Percentiles rank a stretch among this genome's conserved stretches.
Evolutionary conservation across 2,888 invertebrate genomes (phyloP).

Genomic region (Clanis bilineata): DNA sequence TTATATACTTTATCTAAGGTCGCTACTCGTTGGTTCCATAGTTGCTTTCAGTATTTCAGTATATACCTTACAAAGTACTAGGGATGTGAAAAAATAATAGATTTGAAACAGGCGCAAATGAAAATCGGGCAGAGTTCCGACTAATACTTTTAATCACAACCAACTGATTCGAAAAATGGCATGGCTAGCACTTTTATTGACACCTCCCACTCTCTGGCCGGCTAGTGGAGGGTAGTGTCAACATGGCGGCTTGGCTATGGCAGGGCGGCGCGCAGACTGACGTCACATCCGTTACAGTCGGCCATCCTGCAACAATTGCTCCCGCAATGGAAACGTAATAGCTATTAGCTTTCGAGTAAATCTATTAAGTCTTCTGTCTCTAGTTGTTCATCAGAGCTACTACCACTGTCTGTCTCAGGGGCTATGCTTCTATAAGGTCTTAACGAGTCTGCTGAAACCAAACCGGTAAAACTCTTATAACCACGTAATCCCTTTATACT

Average conservation of each 20-base stretch:
- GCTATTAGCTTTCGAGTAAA: neutral
- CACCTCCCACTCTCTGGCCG: too few species aligned
- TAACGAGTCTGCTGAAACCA: neutral
- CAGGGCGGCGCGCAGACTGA: neutral
- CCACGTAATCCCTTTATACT: constrained; percentile 33
- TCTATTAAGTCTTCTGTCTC: constrained; percentile 22
- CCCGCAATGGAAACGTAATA: neutral
- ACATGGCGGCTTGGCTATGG: neutral
- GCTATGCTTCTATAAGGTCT: constrained; percentile 24
- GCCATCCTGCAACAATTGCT: constrained; percentile 4
- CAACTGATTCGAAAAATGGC: too few species aligned
- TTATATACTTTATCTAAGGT: too few species aligned
- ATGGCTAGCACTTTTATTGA: too few species aligned
- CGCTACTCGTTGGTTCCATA: too few species aligned
- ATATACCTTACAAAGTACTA: too few species aligned
- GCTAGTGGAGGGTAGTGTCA: too few species aligned
- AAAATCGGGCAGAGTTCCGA: too few species aligned
- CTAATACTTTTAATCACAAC: too few species aligned
- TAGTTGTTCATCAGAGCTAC: constrained; percentile 33
- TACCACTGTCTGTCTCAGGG: constrained; percentile 29
- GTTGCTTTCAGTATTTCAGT: too few species aligned
- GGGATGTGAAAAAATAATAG: too few species aligned
- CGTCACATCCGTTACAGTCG: neutral
- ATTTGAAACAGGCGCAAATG: too few species aligned
- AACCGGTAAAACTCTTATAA: constrained; percentile 29